These are phyloP conservation scores for Gastracanthus pulcherrimus DNA, from an alignment of 2,888 invertebrate genomes.

Conservation along the genomic window DNA sequence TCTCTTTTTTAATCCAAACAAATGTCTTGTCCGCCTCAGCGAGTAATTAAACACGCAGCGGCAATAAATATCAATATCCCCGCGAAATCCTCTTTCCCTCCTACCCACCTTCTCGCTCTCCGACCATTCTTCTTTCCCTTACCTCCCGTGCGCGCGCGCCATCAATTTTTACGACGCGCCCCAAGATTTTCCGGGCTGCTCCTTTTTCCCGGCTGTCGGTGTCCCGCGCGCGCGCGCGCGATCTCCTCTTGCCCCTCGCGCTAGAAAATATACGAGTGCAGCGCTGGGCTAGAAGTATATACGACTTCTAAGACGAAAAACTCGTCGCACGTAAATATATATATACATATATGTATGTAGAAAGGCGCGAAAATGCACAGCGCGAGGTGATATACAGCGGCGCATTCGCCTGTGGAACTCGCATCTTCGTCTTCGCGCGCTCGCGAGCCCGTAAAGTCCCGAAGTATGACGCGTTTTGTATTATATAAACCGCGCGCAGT, in stretches of 20 bases:
- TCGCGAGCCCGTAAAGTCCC: not conserved
- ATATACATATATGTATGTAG: not conserved
- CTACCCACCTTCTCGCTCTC: not conserved
- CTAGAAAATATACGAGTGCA: too few species aligned
- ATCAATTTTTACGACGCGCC: constrained; percentile 44
- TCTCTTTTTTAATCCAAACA: not conserved
- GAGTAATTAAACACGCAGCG: constrained; percentile 30
- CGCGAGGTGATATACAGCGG: not conserved
- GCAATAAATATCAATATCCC: constrained; percentile 34
- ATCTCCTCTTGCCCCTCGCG: too few species aligned
- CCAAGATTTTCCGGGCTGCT: constrained; percentile 31
- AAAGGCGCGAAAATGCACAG: not conserved
- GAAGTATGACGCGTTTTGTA: not conserved
- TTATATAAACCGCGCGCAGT: not conserved
- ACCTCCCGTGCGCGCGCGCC: not conserved
- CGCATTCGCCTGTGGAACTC: not conserved
- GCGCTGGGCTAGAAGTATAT: too few species aligned
- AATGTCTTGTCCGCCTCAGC: too few species aligned
- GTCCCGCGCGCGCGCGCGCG: not conserved
- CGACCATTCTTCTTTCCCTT: not conserved
- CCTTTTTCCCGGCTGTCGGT: not conserved
- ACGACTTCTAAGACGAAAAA: not conserved
- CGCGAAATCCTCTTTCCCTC: not conserved
- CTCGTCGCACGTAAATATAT: not conserved
- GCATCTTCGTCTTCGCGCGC: not conserved